phyloP scores from a whole-genome alignment of 1,140 invertebrate genomes.

The Pararge aegeria region DNA sequence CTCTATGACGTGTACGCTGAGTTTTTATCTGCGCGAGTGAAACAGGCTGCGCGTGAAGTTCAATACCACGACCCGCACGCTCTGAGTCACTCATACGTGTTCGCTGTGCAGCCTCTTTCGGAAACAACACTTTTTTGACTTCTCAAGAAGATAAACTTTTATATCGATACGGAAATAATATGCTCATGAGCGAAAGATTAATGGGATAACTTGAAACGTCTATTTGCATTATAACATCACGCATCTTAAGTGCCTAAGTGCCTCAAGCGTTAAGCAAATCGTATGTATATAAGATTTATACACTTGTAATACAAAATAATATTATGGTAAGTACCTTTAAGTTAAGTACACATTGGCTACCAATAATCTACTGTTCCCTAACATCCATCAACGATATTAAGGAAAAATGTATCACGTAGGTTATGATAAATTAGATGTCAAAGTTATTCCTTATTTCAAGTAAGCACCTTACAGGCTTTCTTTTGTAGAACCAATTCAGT shows the following conservation, averaged over 20 bases:
- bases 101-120: background rate
- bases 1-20: background rate
- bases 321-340: too few species aligned
- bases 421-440: too few species aligned
- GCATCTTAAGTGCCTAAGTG: background rate
- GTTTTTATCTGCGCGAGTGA: constrained; percentile 2
- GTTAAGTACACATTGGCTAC: too few species aligned
- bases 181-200: constrained; percentile 4
- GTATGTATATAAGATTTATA: background rate
- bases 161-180: constrained; percentile 1
- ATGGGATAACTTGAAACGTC: background rate
- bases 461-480: too few species aligned
- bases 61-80: constrained; percentile 61
- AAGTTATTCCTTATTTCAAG: too few species aligned
- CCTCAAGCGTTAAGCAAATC: too few species aligned
- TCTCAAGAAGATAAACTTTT: constrained; percentile 8
- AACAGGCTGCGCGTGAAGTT: constrained; percentile 32
- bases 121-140: constrained; percentile 7
- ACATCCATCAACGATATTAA: too few species aligned
- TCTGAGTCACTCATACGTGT: background rate
- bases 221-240: constrained; percentile 1
- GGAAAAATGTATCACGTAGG: too few species aligned
- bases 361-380: too few species aligned
- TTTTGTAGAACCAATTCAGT: too few species aligned
- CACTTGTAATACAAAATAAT: background rate